Evolutionary conservation across 92 coral and sea anemone species (phyloP).

Genomic region (Porites cylindrica): DNA sequence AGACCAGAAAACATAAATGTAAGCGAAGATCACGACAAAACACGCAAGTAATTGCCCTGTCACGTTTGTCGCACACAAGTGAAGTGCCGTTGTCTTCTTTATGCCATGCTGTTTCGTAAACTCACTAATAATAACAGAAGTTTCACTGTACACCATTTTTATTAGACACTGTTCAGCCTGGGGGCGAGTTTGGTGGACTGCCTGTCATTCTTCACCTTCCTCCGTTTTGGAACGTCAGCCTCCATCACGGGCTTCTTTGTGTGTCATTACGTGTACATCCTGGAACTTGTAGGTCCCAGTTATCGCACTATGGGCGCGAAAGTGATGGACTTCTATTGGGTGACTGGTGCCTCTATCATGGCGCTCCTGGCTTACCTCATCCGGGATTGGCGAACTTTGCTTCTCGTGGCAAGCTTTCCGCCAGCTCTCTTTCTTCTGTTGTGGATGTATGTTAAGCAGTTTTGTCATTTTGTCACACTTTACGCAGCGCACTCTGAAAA

Average conservation of each 20-base stretch:
- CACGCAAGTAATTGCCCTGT: no score
- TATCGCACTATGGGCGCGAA: conserved; percentile 58
- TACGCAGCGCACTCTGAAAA: no score
- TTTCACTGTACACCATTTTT: background rate
- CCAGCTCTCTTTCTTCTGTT: conserved; percentile 45
- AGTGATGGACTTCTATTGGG: conserved; percentile 48
- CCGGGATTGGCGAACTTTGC: conserved; percentile 64
- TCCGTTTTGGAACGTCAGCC: conserved; percentile 75
- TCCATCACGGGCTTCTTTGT: conserved; percentile 72
- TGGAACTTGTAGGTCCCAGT: conserved; percentile 66
- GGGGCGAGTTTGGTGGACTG: conserved; percentile 75
- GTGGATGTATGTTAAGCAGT: conserved; percentile 42
- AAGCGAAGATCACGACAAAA: no score
- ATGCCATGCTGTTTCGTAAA: no score
- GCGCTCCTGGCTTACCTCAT: conserved; percentile 62
- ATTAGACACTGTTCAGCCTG: conserved; percentile 63
- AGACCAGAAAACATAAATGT: no score
- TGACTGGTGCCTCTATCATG: conserved; percentile 37
- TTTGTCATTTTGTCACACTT: no score
- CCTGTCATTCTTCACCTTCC: conserved; percentile 72
- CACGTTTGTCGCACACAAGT: no score
- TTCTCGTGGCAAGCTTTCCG: conserved; percentile 45
- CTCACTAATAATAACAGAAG: background rate
- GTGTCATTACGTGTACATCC: conserved; percentile 66
- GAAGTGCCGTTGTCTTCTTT: no score